Conservation (phyloP, 2,797 vertebrate genomes). For the Monodelphis domestica region DNA sequence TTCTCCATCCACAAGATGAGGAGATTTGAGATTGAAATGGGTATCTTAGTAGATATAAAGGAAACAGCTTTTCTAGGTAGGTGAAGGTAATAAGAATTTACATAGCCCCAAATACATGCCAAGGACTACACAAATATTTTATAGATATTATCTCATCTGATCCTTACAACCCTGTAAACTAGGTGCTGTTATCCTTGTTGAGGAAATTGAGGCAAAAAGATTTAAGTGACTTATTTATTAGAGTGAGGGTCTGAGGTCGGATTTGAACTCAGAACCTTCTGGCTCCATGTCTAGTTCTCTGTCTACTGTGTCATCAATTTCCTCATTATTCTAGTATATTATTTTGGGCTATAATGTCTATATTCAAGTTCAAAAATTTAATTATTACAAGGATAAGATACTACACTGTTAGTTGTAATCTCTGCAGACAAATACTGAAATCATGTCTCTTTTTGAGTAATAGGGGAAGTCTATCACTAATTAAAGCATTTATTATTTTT, state of each 20-base stretch:
- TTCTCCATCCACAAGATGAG: not conserved
- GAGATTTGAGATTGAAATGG: not conserved
- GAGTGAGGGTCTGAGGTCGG: not conserved
- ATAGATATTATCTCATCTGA: not conserved
- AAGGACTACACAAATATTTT: not conserved
- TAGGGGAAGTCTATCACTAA: not conserved
- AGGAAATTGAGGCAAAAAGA: not conserved
- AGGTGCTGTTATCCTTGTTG: not conserved
- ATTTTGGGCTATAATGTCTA: not conserved
- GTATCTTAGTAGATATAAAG: not conserved
- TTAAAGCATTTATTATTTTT: not conserved
- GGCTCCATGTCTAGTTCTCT: not conserved
- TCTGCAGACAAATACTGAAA: not conserved
- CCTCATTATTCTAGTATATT: not conserved
- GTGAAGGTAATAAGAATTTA: not conserved
- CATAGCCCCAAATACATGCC: not conserved
- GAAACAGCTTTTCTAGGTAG: not conserved
- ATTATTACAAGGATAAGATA: not conserved
- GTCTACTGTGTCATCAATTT: too few relatives aligned
- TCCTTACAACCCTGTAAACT: not conserved
- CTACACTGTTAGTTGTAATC: too few relatives aligned
- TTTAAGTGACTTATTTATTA: not conserved
- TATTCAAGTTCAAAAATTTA: not conserved
- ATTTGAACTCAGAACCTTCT: not conserved
- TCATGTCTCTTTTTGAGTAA: not conserved